Evolutionary conservation across 2,113 vertebrate species (phyloP).

Genomic region (Tinamus guttatus): DNA sequence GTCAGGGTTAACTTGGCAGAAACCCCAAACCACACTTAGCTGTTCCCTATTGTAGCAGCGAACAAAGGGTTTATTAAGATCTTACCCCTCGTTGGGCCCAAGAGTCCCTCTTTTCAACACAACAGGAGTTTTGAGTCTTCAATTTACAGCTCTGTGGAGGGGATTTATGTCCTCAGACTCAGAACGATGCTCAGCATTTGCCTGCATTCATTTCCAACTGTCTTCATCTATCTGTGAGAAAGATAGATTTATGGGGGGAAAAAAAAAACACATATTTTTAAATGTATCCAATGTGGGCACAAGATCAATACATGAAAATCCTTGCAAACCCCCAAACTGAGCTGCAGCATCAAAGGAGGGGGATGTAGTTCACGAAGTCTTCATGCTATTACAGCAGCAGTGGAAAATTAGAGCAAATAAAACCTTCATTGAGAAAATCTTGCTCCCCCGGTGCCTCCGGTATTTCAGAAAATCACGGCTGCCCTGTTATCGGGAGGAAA

Average conservation of each 20-base stretch:
- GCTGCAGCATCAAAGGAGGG: neutral
- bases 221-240: neutral
- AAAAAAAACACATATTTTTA: neutral
- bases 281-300: neutral
- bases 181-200: neutral
- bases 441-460: neutral
- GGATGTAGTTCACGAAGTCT: neutral
- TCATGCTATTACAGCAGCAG: neutral
- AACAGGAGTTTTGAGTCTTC: slow-evolving; percentile 23
- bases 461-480: neutral
- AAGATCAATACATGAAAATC: slow-evolving; percentile 3
- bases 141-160: slow-evolving; percentile 2
- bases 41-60: neutral
- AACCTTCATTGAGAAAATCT: neutral
- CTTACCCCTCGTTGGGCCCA: neutral
- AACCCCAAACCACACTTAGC: slow-evolving; percentile 40
- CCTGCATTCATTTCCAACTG: neutral
- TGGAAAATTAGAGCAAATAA: neutral
- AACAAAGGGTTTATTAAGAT: slow-evolving; percentile 60
- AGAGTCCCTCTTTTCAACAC: slow-evolving; percentile 20
- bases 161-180: neutral
- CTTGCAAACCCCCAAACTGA: neutral
- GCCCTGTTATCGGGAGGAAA: neutral
- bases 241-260: neutral
- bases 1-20: slow-evolving; percentile 48